Base-by-base conservation (phyloP, 2,888 invertebrate genomes). In the Dolichopus griseipennis region DNA sequence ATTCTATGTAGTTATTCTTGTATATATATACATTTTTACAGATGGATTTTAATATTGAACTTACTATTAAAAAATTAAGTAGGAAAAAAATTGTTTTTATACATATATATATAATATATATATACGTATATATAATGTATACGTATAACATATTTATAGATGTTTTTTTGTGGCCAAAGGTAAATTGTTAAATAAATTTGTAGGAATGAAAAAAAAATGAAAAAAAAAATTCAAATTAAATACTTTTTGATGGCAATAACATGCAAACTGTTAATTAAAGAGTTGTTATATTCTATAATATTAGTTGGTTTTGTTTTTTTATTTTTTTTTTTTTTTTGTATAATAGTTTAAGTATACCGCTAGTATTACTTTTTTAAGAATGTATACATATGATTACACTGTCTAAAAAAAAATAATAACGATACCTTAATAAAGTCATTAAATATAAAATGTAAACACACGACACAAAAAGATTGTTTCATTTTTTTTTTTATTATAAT, bases 181-280 rank as follows among this genome's bases (percentile, higher is more conserved):
- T 41, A 41, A 41, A 41, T 41, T 41, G 41, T 41, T 41, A 41
- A 41, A 41, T 41, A 41, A 41, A 41, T 41, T 41, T 41, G 2
- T 41, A 41, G 41, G 41, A 6, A n/a, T n/a, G n/a, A n/a, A n/a
- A 41, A 41, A 41, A 41, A 41, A 5, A 41, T 12, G 8, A 41
- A 15, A 41, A 41, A 41, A 41, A 15, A 5, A 9, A 12, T 52
- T 52, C 52, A 52, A 52, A 52, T 52, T 52, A 52, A 52, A 52
- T 52, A 52, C 15, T 52, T 12, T 52, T 52, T 52, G 41, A 52
- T 52, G 18, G 52, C 18, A 52, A 52, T 52, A 52, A 52, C 52
- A 52, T 52, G 52, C 52, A 52, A 52, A 52, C 52, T 52, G 52
- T 52, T 52, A 52, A 52, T 52, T 52, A 52, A 52, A 52, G 52